Conservation (phyloP, 2,797 vertebrate species). For the Sparidentex hasta region DNA sequence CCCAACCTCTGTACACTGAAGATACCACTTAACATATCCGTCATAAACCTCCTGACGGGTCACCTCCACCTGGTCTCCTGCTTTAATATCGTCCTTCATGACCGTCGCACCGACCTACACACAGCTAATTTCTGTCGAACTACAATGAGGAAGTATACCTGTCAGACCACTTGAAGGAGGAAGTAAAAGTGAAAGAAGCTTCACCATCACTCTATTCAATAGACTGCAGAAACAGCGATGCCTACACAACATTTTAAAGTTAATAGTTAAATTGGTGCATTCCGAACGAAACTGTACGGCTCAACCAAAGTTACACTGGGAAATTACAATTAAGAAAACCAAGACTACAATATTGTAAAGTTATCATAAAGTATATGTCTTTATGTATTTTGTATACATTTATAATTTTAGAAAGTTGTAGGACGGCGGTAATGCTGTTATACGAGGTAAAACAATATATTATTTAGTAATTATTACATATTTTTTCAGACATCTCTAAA, state of each 20-base stretch:
- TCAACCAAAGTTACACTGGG: not conserved
- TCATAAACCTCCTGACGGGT: constrained; percentile 57
- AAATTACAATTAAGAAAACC: not conserved
- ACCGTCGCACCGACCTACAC: not conserved
- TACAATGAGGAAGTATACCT: constrained; percentile 70
- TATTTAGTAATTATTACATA: not conserved
- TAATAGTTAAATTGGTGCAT: too few species aligned
- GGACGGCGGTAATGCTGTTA: not conserved
- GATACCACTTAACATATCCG: constrained; percentile 73
- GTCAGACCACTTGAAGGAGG: constrained; percentile 37
- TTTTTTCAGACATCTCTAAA: not conserved
- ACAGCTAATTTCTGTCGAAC: not conserved
- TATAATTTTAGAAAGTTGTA: not conserved
- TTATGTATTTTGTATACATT: not conserved
- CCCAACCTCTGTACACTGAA: constrained; percentile 43
- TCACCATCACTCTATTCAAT: not conserved
- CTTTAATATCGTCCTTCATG: constrained; percentile 65
- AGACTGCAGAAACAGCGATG: too few species aligned
- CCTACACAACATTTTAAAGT: too few species aligned
- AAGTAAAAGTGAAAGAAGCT: constrained; percentile 50
- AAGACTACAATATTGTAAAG: not conserved
- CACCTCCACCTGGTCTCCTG: not conserved
- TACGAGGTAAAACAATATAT: not conserved
- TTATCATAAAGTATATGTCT: not conserved
- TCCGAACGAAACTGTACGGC: too few species aligned